phyloP scores from a whole-genome alignment of 1,140 invertebrate species.

The Tetramorium alpestre region DNA sequence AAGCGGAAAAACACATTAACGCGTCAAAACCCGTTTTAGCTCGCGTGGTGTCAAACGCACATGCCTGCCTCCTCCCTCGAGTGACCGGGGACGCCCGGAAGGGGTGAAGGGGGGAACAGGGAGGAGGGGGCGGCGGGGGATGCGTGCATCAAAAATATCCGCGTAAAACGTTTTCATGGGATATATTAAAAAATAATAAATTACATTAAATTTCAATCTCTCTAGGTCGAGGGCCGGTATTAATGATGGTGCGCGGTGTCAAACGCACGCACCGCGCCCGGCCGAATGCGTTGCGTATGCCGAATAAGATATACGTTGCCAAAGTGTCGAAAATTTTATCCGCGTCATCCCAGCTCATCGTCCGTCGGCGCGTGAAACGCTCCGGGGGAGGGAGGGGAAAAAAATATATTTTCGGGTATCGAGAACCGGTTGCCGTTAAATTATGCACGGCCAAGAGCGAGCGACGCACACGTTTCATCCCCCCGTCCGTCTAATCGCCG shows the following conservation, averaged over 20 bases:
- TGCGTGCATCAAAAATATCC: conserved; percentile 52
- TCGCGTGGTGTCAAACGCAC: conserved; percentile 64
- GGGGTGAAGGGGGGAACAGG: not conserved
- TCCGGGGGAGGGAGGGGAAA: not conserved
- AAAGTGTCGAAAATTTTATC: conserved; percentile 67
- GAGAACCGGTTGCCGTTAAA: not conserved
- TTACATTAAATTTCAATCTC: conserved; percentile 70
- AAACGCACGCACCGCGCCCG: conserved; percentile 59
- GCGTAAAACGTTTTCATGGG: conserved; percentile 67
- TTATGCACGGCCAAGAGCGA: conserved; percentile 14
- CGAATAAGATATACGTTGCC: conserved; percentile 52
- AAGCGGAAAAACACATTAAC: conserved; percentile 64
- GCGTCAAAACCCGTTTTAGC: conserved; percentile 60
- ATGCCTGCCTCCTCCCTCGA: conserved; percentile 49
- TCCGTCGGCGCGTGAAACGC: conserved; percentile 19
- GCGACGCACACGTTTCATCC: not conserved
- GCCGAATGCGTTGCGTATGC: conserved; percentile 33
- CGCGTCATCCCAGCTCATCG: conserved; percentile 31
- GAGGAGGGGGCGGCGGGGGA: not conserved
- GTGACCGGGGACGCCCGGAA: conserved; percentile 20
- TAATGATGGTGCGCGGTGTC: conserved; percentile 70
- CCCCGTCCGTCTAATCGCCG: not conserved
- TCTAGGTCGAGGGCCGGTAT: conserved; percentile 63
- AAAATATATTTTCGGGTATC: conserved; percentile 16
- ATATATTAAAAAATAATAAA: conserved; percentile 74